Base-by-base conservation (phyloP, 2,888 invertebrate species). In the Amiota minor region DNA sequence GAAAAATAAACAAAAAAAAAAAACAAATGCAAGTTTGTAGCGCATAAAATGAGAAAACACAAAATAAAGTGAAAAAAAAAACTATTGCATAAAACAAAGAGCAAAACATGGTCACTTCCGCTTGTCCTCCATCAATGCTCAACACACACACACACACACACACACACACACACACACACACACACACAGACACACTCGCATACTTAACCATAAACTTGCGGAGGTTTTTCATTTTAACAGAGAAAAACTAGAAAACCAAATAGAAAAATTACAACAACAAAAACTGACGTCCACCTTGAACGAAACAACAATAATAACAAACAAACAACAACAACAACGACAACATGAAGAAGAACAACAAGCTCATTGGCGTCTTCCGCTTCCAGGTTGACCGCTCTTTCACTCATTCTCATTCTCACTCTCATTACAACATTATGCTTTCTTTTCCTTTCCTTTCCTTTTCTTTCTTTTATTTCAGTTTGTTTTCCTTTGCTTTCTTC, bases 1-100 rank as follows among this genome's bases (percentile, higher is more conserved):
- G 35, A 12, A 9, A 67, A 56, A 56, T 0, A 56, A 14, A 12
- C 49, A 14, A 50, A 9, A 49, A 62, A 9, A 49, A 62, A n/a
- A 61, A 35, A 35, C 53, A 55, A 16, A 49, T 11, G 18, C 16
- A 70, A 70, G 45, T 45, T 64, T 14, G 45, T 56, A 59, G 11
- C 46, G n/a, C 56, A 70, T 59, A 45, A 55, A 56, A 69, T 50
- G 53, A 12, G 67, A 8, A 70, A 71, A 61, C 47, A 67, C 3
- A 56, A 56, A 56, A 70, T 53, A 71, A 46, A 35, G n/a, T 46
- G 18, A 49, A 16, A 45, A 68, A 74, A 72, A 72, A 56, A 82
- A 76, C 69, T 75, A 77, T 82, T 84, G 82, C 81, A 84, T 81
- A 77, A 74, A 74, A 71, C 47, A 65, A 72, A 77, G 81, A 79